A percentile compares a stretch with the other conserved stretches of the same genome.
Conservation (phyloP, 2,888 invertebrate genomes). For the Ormyrus nitidulus region DNA sequence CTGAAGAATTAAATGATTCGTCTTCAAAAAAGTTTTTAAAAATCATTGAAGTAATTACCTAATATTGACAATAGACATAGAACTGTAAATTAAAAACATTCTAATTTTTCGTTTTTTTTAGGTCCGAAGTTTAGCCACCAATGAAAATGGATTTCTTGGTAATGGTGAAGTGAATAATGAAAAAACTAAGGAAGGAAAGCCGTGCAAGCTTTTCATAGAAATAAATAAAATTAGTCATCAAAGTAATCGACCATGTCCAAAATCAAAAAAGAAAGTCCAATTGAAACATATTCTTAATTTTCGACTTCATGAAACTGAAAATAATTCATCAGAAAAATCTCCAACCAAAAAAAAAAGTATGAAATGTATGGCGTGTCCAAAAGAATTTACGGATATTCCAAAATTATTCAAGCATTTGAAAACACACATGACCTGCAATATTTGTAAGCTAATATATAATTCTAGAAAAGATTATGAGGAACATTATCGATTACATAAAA, state of each 20-base stretch:
- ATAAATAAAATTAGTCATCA: too few relatives aligned
- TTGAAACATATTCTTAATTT: neutral
- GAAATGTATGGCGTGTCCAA: slow-evolving; percentile 64
- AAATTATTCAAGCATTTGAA: slow-evolving; percentile 60
- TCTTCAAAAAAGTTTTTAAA: too few relatives aligned
- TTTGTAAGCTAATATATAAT: slow-evolving; percentile 64
- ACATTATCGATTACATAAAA: slow-evolving; percentile 57
- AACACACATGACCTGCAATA: slow-evolving; percentile 67
- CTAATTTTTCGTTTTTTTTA: too few relatives aligned
- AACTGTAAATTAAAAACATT: too few relatives aligned
- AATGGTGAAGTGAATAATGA: too few relatives aligned
- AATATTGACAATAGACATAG: too few relatives aligned
- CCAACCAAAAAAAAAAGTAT: neutral
- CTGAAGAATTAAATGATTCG: too few relatives aligned
- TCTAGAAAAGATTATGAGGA: slow-evolving; percentile 60
- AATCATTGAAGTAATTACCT: too few relatives aligned
- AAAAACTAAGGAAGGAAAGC: too few relatives aligned
- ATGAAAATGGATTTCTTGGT: too few relatives aligned
- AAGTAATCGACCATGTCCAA: slow-evolving; percentile 62
- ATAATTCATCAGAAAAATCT: neutral
- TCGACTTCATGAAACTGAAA: neutral
- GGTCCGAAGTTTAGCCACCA: too few relatives aligned
- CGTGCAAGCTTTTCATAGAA: too few relatives aligned
- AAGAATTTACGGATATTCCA: slow-evolving; percentile 56
- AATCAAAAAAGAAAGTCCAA: slow-evolving; percentile 59